Base-by-base conservation (phyloP, 2,797 vertebrate genomes). In the Amblyopsis hoosieri region DNA sequence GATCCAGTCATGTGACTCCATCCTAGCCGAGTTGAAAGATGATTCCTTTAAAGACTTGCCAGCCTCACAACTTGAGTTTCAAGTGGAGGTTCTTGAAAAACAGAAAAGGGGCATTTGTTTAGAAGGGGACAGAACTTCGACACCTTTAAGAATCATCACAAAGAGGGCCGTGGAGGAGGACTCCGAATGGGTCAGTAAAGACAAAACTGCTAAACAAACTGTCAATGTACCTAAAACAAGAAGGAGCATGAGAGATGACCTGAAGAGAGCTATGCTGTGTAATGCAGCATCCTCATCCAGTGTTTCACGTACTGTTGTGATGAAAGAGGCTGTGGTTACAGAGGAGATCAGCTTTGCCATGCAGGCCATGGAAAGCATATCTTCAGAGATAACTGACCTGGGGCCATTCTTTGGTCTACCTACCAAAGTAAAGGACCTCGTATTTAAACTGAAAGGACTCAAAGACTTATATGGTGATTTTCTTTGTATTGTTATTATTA, bases 331-430 rank as follows among this genome's bases (percentile, higher is more conserved):
- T 1, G 80, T 91, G 53, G 80, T 99, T 15, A 93, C 88, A 10
- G 89, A 96, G 85, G 96, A 98, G 91, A 94, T 97, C 15, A 89
- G 79, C 62, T 85, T 93, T 33, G 96, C 95, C 58, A 81, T 88
- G 78, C 92, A 89, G 87, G 79, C 95, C 23, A 87, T 94, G 45
- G 91, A 93, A 61, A 85, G 84, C 0, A 81, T 90, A 0, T 88
- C 86, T 1, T 76, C 85, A 7, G 84, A 91, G 64, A 83, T 74
- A 7, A 62, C 79, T 0, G 96, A 99, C 71, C 90, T 94, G 15
- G 98, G 98, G 2, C 98, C 98, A 1, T 99, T 99, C 86, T 99
- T 96, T 73, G 96, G 96, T 1, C 94, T 99, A 15, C 97, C 98
- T 51, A 92, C 87, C 79, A 97, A 91, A 92, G 96, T 99, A n/a